phyloP scores from a whole-genome alignment of 2,888 invertebrate species.

The Aricia artaxerxes region DNA sequence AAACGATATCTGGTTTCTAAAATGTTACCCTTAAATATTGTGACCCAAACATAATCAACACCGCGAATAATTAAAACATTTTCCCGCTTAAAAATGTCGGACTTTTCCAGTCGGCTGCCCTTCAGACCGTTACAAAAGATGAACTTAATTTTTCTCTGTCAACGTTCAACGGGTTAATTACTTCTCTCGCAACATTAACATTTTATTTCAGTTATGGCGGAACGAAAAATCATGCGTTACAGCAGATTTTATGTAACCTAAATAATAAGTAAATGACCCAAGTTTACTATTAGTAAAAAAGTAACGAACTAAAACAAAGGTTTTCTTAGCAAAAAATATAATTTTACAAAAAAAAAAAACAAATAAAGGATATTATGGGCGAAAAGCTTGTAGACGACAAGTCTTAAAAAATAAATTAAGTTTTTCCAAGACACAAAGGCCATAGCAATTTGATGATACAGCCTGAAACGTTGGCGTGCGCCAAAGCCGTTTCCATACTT shows the following conservation, averaged over 20 bases:
- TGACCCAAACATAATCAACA: constrained; percentile 19
- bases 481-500: constrained; percentile 41
- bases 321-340: too few species aligned
- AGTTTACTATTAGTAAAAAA: background rate
- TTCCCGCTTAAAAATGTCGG: constrained; percentile 10
- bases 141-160: constrained; percentile 22
- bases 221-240: background rate
- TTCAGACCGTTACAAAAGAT: constrained; percentile 18
- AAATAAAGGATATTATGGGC: background rate
- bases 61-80: constrained; percentile 14
- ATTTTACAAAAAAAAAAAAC: too few species aligned
- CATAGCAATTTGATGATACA: background rate
- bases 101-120: constrained; percentile 14
- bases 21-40: background rate
- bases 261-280: background rate
- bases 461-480: constrained; percentile 3
- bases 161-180: constrained; percentile 29
- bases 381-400: background rate
- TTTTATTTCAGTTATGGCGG: constrained; percentile 6
- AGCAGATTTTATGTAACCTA: background rate
- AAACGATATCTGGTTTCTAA: background rate
- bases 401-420: background rate
- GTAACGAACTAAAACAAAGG: background rate
- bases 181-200: constrained; percentile 13
- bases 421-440: background rate